Conservation (phyloP, 2,113 vertebrate species). For the Polypterus bichir region DNA sequence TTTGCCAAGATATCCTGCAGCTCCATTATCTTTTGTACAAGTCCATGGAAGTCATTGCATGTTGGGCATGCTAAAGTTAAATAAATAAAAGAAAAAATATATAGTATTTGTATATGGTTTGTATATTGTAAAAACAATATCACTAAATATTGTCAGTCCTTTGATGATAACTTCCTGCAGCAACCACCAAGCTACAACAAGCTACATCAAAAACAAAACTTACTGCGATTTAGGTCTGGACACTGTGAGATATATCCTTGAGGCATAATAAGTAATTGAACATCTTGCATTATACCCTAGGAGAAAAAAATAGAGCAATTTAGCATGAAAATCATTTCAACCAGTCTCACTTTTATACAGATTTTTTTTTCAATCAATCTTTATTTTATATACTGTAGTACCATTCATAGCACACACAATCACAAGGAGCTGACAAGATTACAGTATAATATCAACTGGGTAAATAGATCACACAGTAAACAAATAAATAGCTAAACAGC, state of each 20-base stretch:
- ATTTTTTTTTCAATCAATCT: too few relatives aligned
- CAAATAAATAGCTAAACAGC: too few relatives aligned
- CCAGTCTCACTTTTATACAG: too few relatives aligned
- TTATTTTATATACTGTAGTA: too few relatives aligned
- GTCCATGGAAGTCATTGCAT: constrained; percentile 94
- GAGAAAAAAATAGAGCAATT: constrained; percentile 20
- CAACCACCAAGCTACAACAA: too few relatives aligned
- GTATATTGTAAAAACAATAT: not conserved
- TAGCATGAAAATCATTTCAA: too few relatives aligned
- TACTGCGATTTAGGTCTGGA: constrained; percentile 97
- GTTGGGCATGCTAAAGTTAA: constrained; percentile 81
- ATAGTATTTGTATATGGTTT: too few relatives aligned
- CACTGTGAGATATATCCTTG: constrained; percentile 96
- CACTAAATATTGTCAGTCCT: not conserved
- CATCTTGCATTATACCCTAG: constrained; percentile 93
- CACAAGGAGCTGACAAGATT: too few relatives aligned
- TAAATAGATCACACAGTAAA: too few relatives aligned
- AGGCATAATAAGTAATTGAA: constrained; percentile 89
- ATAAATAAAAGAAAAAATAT: constrained; percentile 15
- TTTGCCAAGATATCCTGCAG: constrained; percentile 92
- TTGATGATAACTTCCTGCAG: too few relatives aligned
- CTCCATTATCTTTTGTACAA: constrained; percentile 98
- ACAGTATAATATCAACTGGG: too few relatives aligned
- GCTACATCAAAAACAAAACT: constrained; percentile 39
- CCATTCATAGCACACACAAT: too few relatives aligned